Base-by-base conservation (phyloP, 2,888 invertebrate species). In the Agriotes lineatus region DNA sequence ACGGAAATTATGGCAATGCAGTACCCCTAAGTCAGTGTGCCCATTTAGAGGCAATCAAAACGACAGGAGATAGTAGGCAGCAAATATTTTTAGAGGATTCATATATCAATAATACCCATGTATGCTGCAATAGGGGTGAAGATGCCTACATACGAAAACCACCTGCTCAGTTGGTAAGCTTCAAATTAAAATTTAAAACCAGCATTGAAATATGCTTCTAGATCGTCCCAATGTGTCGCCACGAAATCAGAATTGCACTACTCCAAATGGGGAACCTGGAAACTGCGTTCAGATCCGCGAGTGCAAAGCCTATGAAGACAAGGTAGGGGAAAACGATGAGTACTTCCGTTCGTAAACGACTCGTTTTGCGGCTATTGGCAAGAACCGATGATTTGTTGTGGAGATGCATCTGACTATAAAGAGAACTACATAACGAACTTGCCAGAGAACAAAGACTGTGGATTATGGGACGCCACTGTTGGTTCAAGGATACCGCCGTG, bases 281-380 rank as follows among this genome's bases (percentile, higher is more conserved):
- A 76, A 75, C 6, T 88, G 88, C 75, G 74, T 85, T 4, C 78
- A 80, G 0, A 75, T 88, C 1, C 74, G 79, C 65, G 66, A 82
- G 7, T 88, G 88, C 69, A 64, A 75, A 0, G 72, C 79, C 0
- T 63, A 69, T 19, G 20, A 35, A 12, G 33, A 45, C 9, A 56
- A 14, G 2, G 9, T 18, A 4, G 35, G 3, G 3, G 44, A 59
- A 54, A 35, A 54, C 0, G 45, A 69, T 22, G 16, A 30, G 18
- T 64, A n/a, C 54, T 69, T 45, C 35, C 16, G 3, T 88, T 85
- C 72, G 79, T 90, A 12, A 83, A 85, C 45, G 79, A 83, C 67
- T 88, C 89, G 0, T 87, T 87, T 65, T 89, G 89, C 72, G 89
- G 89, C 0, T 88, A 87, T 72, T 81, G 84, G 1, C 81, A 82